Evolutionary conservation across 2,888 invertebrate genomes (phyloP).

Genomic region (Tupiocoris notatus): DNA sequence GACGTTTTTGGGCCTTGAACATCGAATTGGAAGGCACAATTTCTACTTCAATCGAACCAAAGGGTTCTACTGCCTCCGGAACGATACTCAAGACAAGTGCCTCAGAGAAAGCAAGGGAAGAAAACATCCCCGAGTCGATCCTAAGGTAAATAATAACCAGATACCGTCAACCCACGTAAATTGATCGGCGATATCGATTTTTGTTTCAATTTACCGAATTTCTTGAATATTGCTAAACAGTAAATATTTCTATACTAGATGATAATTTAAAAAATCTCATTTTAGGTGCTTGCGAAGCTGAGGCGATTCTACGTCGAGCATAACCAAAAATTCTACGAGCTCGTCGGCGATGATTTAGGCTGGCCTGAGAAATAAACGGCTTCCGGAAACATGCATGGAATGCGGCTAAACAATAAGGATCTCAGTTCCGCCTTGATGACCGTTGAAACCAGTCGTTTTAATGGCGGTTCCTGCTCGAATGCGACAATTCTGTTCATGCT

Average conservation of each 20-base stretch:
- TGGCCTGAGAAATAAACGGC: slow-evolving; percentile 81
- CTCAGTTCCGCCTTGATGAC: slow-evolving; percentile 12
- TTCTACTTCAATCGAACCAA: slow-evolving; percentile 89
- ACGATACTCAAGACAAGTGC: slow-evolving; percentile 66
- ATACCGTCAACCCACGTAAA: no score
- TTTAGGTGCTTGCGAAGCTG: slow-evolving; percentile 70
- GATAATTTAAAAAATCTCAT: background rate
- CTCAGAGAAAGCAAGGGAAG: slow-evolving; percentile 78
- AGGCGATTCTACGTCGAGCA: slow-evolving; percentile 85
- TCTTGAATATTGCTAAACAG: no score
- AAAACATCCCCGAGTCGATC: slow-evolving; percentile 70
- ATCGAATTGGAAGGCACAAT: slow-evolving; percentile 72
- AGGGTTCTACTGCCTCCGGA: slow-evolving; percentile 68
- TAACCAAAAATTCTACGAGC: slow-evolving; percentile 87
- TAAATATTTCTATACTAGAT: no score
- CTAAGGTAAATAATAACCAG: slow-evolving; percentile 40
- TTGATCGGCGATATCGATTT: no score
- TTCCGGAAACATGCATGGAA: background rate
- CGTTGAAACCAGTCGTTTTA: background rate
- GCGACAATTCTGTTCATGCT: no score
- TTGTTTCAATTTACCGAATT: no score
- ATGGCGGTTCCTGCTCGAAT: no score
- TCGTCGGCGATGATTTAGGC: slow-evolving; percentile 87
- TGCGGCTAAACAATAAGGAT: background rate
- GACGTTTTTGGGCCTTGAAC: slow-evolving; percentile 66